These are phyloP conservation scores for Drosophila nebulosa DNA, from an alignment of 1,140 invertebrate species.

Conservation along the genomic window DNA sequence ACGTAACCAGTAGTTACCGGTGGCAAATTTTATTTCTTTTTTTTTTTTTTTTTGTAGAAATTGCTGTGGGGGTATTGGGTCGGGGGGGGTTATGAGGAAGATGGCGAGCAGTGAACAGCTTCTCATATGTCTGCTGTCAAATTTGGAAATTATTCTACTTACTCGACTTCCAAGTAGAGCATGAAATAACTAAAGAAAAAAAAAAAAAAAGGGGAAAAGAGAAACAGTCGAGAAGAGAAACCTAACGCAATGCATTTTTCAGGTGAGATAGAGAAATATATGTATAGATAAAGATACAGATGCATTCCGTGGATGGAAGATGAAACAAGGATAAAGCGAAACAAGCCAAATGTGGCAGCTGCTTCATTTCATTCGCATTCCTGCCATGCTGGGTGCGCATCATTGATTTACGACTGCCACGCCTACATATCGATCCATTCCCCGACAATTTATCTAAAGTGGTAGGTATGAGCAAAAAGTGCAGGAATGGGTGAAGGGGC, in stretches of 20 bases:
- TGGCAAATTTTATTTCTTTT: conserved; percentile 2
- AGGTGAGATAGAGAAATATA: not conserved
- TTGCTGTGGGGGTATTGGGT: not conserved
- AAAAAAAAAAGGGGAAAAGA: conserved; percentile 20
- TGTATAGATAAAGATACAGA: not conserved
- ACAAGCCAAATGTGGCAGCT: conserved; percentile 52
- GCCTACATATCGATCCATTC: conserved; percentile 38
- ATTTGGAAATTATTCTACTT: conserved; percentile 75
- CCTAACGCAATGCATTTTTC: conserved; percentile 27
- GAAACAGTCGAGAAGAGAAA: conserved; percentile 31
- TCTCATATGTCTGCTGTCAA: conserved; percentile 71
- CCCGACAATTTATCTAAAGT: conserved; percentile 54
- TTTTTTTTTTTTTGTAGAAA: conserved; percentile 3
- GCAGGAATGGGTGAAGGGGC: no score
- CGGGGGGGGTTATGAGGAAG: not conserved
- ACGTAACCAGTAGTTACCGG: conserved; percentile 46
- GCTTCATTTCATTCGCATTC: conserved; percentile 62
- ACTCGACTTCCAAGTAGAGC: conserved; percentile 53
- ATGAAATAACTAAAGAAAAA: conserved; percentile 48
- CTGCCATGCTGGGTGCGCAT: conserved; percentile 32
- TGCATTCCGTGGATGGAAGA: conserved; percentile 42
- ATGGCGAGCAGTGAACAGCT: conserved; percentile 17
- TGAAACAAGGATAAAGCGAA: conserved; percentile 24
- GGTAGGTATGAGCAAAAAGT: conserved; percentile 10
- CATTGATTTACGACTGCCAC: conserved; percentile 55